Percentiles rank a stretch among this genome's conserved stretches.
phyloP scores from a whole-genome alignment of 1,140 invertebrate species.

The Diabrotica virgifera region DNA sequence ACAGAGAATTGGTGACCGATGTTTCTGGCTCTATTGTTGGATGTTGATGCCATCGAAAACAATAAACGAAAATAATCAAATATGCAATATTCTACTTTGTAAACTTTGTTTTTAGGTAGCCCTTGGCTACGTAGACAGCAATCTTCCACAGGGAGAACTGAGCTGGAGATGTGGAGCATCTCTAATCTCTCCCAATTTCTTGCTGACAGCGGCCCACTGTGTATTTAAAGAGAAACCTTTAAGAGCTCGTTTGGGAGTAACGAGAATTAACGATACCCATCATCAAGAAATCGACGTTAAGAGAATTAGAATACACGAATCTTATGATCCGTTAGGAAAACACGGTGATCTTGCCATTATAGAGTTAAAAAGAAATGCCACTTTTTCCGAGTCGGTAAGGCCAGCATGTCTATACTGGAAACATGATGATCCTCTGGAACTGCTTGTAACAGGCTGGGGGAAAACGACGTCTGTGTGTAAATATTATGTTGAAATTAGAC shows the following conservation, averaged over 20 bases:
- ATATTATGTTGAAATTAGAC: neutral
- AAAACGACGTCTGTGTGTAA: slow-evolving; percentile 27
- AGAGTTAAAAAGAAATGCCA: slow-evolving; percentile 28
- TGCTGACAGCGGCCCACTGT: slow-evolving; percentile 45
- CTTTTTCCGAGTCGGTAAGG: slow-evolving; percentile 28
- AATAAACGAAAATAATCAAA: too few relatives aligned
- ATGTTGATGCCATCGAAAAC: too few relatives aligned
- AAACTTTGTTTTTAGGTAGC: slow-evolving; percentile 31
- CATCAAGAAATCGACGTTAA: slow-evolving; percentile 29
- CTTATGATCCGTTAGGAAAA: slow-evolving; percentile 31
- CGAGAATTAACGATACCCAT: slow-evolving; percentile 25
- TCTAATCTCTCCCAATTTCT: slow-evolving; percentile 36
- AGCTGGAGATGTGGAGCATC: slow-evolving; percentile 38
- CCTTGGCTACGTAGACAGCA: slow-evolving; percentile 32
- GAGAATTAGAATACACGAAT: slow-evolving; percentile 32
- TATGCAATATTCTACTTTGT: neutral
- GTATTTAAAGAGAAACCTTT: slow-evolving; percentile 28
- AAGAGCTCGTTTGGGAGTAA: slow-evolving; percentile 36
- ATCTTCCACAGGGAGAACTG: slow-evolving; percentile 12
- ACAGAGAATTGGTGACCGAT: too few relatives aligned
- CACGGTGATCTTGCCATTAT: slow-evolving; percentile 41
- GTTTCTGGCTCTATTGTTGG: too few relatives aligned
- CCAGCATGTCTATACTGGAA: slow-evolving; percentile 42
- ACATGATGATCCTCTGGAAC: slow-evolving; percentile 34
- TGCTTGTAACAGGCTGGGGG: slow-evolving; percentile 43